Base-by-base conservation (phyloP, 2,888 invertebrate genomes). In the Glyphotaelius pellucidus region DNA sequence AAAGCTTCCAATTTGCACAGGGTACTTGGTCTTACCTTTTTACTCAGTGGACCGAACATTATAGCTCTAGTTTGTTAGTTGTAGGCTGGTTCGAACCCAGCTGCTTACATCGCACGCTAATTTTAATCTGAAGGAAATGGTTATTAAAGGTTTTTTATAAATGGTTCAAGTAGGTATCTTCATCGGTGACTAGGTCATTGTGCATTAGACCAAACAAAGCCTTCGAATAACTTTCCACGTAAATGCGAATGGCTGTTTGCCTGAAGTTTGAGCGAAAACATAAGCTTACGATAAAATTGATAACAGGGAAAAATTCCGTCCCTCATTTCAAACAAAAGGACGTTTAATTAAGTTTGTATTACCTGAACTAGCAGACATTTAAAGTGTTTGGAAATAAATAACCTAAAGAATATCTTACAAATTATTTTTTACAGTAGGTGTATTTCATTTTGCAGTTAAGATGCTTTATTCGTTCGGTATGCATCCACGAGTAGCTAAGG, bases 101-200 rank as follows among this genome's bases (percentile, higher is more conserved):
- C 32, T 87, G 87, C 87, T 67, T 67, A 87, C n/a, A 87, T 32
- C 19, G 87, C 67, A 87, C 87, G 87, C 87, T 32, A 87, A 87
- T 87, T 87, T 87, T 87, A 87, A 87, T 87, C 67, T 87, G n/a
- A 52, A 67, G 87, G 52, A 87, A 87, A 87, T 87, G 19, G 87
- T n/a, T 32, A 87, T 87, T 87, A 87, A 15, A 30, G 32, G 19
- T 30, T 87, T 87, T 38, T 87, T 87, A 67, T 87, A 67, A 52
- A 67, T 67, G 87, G 31, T 87, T 30, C 87, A 52, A 35, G 7
- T 85, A 85, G 15, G 80, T 81, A 81, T 32, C 32, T 25, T 38
- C 11, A 85, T n/a, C n/a, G 42, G n/a, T 25, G 42, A n/a, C 32
- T 25, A 3, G 42, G n/a, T 85, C 19, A 47, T 47, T 47, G 14